Evolutionary conservation across 2,113 vertebrate species (phyloP), one percentile per base, ranked within the genome.

Genomic region (Hydrochoerus hydrochaeris): DNA sequence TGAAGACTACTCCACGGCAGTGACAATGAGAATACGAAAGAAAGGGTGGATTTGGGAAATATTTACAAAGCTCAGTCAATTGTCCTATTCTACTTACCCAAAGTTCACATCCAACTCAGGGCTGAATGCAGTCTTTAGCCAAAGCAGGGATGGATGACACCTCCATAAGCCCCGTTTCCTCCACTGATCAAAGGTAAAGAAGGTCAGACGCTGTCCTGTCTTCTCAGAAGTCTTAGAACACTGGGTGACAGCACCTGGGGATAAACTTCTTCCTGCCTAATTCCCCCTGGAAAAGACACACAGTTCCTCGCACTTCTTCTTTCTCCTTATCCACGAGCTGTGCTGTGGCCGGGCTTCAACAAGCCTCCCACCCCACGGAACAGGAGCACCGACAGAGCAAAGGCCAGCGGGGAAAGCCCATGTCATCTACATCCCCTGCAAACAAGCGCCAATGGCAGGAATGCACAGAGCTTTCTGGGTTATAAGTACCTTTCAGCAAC

Each of bases 281-380:
- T 32, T 89, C 85, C 24, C 14, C 4, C 46, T 58, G 16, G 54
- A 77, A 87, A 78, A 41, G 26, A 22, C 22, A 26, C 17, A 30
- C 0, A 28, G 9, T 4, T 19, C n/a, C 12, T 80, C 24, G 4
- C 5, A 2, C 2, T 57, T 62, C 44, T 24, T 71, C 35, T 26
- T 77, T 49, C 28, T 75, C 2, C 22, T 57, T 58, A 24, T 32
- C 38, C 54, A 10, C 5, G 2, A 32, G 13, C 32, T 91, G 16
- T 22, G 10, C 12, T 14, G 4, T n/a, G 5, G 30, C 41, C 44
- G 28, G 24, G 54, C 12, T 81, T 35, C 28, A 67, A 14, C 7
- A 0, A 20, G 0, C 1, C 7, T 20, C 9, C 1, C 67, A 35
- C 60, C 26, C 82, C 19, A 10, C 6, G 1, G 19, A 26, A 28